phyloP scores from a whole-genome alignment of 2,797 vertebrate genomes.

The Cossypha dichroa region DNA sequence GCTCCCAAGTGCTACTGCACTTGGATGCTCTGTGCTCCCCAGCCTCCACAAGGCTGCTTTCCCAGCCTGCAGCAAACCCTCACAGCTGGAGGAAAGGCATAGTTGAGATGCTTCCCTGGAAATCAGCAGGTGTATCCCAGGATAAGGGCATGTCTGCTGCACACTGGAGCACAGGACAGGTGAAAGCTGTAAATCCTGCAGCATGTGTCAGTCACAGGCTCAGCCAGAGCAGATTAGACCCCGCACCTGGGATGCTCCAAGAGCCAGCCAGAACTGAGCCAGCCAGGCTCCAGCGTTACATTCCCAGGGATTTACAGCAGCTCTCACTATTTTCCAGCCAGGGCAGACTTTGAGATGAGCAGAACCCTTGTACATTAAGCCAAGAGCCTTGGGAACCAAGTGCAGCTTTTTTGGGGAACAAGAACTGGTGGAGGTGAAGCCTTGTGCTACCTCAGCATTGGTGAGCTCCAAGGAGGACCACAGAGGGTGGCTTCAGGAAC shows the following conservation, averaged over 20 bases:
- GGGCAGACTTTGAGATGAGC: neutral
- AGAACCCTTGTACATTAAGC: neutral
- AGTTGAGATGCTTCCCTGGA: neutral
- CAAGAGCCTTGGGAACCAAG: neutral
- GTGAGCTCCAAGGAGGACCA: neutral
- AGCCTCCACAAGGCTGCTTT: neutral
- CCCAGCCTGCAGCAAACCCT: neutral
- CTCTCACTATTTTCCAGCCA: neutral
- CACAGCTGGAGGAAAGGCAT: neutral
- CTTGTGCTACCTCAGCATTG: neutral
- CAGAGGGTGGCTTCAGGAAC: neutral
- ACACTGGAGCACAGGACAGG: accelerated
- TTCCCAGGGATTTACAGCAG: neutral
- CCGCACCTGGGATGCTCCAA: neutral
- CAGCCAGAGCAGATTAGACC: neutral
- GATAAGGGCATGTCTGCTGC: neutral
- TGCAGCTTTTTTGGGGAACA: neutral
- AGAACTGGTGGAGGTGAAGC: neutral
- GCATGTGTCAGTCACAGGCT: neutral
- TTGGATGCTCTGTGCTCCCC: neutral
- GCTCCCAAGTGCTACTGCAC: neutral
- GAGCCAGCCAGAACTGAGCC: neutral
- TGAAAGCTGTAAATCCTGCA: neutral
- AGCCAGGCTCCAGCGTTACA: neutral
- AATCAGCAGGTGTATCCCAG: neutral